Conservation (phyloP, 2,888 invertebrate species). For the Auanema freiburgensis region DNA sequence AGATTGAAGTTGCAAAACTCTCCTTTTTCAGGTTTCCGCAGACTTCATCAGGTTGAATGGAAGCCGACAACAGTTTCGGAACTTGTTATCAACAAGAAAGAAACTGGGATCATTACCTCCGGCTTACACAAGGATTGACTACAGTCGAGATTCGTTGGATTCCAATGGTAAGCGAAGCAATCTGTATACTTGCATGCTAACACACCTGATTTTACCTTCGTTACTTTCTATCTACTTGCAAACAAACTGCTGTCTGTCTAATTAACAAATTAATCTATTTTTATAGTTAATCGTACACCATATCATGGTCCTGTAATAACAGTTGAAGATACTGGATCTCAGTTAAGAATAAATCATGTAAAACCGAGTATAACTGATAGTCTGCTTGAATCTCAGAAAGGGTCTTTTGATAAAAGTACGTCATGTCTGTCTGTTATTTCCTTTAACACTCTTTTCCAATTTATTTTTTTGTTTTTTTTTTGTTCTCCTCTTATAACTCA, state of each 20-base stretch:
- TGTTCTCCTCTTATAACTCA: neutral
- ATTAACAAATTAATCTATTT: slow-evolving; percentile 2
- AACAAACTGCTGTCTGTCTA: neutral
- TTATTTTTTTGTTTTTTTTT: neutral
- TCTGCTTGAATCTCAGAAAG: slow-evolving; percentile 37
- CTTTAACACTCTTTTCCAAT: neutral
- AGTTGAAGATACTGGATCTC: slow-evolving; percentile 57
- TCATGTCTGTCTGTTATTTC: neutral
- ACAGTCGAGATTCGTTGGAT: slow-evolving; percentile 60
- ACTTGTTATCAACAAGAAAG: slow-evolving; percentile 59
- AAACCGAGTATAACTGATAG: slow-evolving; percentile 39
- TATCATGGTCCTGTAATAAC: slow-evolving; percentile 55
- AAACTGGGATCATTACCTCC: slow-evolving; percentile 61
- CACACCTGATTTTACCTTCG: too few relatives aligned
- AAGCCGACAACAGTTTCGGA: slow-evolving; percentile 60
- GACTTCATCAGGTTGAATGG: slow-evolving; percentile 62
- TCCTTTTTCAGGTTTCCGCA: slow-evolving; percentile 57
- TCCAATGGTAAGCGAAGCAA: slow-evolving; percentile 37
- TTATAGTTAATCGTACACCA: slow-evolving; percentile 22
- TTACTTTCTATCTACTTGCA: too few relatives aligned
- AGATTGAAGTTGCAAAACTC: neutral
- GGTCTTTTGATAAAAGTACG: slow-evolving; percentile 42
- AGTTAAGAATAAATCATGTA: slow-evolving; percentile 42
- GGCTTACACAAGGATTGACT: slow-evolving; percentile 62
- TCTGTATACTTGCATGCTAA: neutral